Evolutionary conservation across 2,113 vertebrate genomes (phyloP), one percentile per base, ranked within the genome.

Genomic region (Melanostigma gelatinosum): DNA sequence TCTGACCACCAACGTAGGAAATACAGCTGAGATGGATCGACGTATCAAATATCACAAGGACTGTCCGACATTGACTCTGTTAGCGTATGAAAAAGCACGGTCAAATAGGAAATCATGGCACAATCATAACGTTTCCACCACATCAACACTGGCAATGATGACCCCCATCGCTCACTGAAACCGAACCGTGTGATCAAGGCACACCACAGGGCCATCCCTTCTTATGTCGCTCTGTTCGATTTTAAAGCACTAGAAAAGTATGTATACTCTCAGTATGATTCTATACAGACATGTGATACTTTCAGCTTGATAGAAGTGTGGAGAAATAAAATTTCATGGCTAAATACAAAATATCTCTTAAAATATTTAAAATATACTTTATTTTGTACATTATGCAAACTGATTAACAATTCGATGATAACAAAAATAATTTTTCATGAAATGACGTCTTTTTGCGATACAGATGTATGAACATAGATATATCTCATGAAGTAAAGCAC

Each of bases 341-440:
- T 93, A 95, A 94, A 95, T 95, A 95, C 92, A 96, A 96, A 96
- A 96, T 94, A 92, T 94, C 87, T 95, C 92, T 95, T 88, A 94
- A 96, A 95, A 95, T 95, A 94, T 93, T 95, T 94, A 94, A 95
- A 95, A 96, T 95, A 95, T 94, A 95, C 89, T 94, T 94, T 94
- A 91, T 95, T 95, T 95, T 95, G 87, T 95, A 95, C 94, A 96
- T 92, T 91, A 94, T 93, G 91, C 89, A 93, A 94, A 94, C 94
- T 87, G 88, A 93, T 91, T 92, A 92, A 93, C 92, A 94, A 91
- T 92, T 91, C 64, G 88, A 95, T 95, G 94, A 93, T 92, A 93
- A 93, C 29, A 94, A 95, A 96, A 91, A 95, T 94, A 95, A 92
- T 94, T 93, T 87, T 93, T 82, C 20, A 74, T 93, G 91, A 94